Conservation (phyloP, 2,113 vertebrate species). For the Calidris pygmaea region DNA sequence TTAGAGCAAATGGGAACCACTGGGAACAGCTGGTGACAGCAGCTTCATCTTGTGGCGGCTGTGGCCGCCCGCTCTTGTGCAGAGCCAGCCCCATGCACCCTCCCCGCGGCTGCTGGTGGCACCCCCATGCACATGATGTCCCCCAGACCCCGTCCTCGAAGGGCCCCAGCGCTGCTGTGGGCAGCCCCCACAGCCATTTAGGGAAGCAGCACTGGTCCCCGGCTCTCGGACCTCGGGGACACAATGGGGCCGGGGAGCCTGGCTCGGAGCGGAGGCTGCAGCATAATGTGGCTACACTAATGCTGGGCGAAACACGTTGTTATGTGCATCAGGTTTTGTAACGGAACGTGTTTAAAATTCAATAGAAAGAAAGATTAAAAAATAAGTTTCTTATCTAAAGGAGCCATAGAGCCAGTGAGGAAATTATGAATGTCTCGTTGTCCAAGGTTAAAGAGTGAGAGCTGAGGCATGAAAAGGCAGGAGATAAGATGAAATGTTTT, state of each 20-base stretch:
- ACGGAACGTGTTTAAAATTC: conserved; percentile 60
- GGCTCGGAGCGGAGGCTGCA: background rate
- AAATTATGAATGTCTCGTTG: conserved; percentile 68
- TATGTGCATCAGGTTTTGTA: conserved; percentile 37
- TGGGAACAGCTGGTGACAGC: background rate
- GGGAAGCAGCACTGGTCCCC: background rate
- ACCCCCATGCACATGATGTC: accelerated
- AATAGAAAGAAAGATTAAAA: conserved; percentile 53
- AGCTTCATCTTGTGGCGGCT: accelerated
- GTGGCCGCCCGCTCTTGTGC: accelerated
- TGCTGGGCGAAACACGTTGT: background rate
- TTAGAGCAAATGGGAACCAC: background rate
- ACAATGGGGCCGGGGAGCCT: background rate
- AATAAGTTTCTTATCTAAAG: conserved; percentile 71
- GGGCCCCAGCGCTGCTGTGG: background rate
- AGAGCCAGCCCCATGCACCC: too few relatives aligned
- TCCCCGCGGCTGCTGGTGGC: accelerated
- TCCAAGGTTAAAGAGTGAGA: conserved; percentile 73
- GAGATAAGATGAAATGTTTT: conserved; percentile 72
- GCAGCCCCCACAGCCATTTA: background rate
- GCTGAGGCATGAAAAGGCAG: conserved; percentile 65
- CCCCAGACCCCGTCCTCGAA: accelerated
- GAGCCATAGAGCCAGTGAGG: conserved; percentile 50
- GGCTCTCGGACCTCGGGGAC: accelerated
- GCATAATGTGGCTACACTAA: background rate